Base-by-base conservation (phyloP, 2,888 invertebrate genomes). In the Clunio marinus region DNA sequence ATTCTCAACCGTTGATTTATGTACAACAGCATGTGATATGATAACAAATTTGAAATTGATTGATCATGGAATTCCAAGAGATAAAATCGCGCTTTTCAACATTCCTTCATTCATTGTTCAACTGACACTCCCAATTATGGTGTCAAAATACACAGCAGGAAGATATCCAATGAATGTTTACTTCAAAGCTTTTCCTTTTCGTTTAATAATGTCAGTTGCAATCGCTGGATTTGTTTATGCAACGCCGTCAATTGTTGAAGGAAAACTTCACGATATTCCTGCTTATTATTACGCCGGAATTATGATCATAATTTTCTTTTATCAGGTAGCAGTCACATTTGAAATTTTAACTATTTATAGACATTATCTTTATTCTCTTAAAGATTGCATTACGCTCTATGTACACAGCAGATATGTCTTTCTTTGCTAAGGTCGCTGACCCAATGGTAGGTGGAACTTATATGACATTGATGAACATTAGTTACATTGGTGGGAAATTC, bases 321-420 rank as follows among this genome's bases (percentile, higher is more conserved):
- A 98, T 81, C 97, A 96, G 86, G 46, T 65, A 45, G n/a, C n/a
- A n/a, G n/a, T n/a, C n/a, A n/a, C n/a, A n/a, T n/a, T n/a, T n/a
- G n/a, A n/a, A n/a, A n/a, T n/a, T n/a, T n/a, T n/a, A n/a, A n/a
- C n/a, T n/a, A n/a, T n/a, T n/a, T n/a, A n/a, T 32, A 32, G 32
- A 32, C 10, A 32, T 8, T 8, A 32, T 32, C 35, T 32, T 32
- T 32, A 32, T 32, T 13, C 35, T 5, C 4, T 17, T 17, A 4
- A 7, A 45, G 45, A 45, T 45, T 45, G 13, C 57, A n/a, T 5
- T 24, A 2, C 96, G 96, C 79, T 88, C 93, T 75, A 97, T 98
- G 95, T 99, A 96, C 79, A 97, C 99, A 2, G 89, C 97, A 0
- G 86, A 90, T 69, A 98, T 99, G 96, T 93, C 96, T 10, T 99